Evolutionary conservation across 37 sponge, comb jelly and placozoan genomes (phyloP).

Genomic region (Crambe crambe): DNA sequence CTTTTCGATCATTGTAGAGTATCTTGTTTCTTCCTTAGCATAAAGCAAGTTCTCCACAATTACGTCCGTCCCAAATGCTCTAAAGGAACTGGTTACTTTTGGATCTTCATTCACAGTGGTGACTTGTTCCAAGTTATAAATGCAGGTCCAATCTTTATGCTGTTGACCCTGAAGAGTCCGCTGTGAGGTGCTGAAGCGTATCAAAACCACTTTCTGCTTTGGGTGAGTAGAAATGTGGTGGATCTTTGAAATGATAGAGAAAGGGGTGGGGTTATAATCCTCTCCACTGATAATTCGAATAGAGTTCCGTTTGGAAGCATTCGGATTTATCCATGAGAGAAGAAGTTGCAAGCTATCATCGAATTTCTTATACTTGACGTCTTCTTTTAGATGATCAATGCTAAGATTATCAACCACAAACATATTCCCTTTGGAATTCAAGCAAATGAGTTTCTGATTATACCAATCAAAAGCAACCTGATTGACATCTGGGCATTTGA

Average conservation of each 20-base stretch:
- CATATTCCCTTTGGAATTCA: background rate
- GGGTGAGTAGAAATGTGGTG: background rate
- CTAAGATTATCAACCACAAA: background rate
- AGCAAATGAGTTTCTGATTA: background rate
- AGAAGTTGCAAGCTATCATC: background rate
- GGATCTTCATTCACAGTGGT: background rate
- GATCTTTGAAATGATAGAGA: background rate
- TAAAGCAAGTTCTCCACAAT: background rate
- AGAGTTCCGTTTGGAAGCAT: background rate
- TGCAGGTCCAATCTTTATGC: background rate
- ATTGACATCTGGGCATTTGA: background rate
- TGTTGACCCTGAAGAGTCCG: background rate
- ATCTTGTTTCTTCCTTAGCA: background rate
- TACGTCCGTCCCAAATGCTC: background rate
- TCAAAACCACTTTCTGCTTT: background rate
- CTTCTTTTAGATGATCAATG: background rate
- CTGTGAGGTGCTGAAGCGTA: background rate
- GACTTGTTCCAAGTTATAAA: background rate
- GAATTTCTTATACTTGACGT: background rate
- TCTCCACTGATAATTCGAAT: background rate
- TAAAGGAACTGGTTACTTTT: background rate
- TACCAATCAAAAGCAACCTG: background rate
- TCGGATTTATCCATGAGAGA: background rate
- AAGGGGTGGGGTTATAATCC: background rate
- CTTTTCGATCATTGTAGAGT: background rate